These are phyloP conservation scores for Ageneiosus marmoratus DNA, from an alignment of 2,113 vertebrate species.

Conservation along the genomic window DNA sequence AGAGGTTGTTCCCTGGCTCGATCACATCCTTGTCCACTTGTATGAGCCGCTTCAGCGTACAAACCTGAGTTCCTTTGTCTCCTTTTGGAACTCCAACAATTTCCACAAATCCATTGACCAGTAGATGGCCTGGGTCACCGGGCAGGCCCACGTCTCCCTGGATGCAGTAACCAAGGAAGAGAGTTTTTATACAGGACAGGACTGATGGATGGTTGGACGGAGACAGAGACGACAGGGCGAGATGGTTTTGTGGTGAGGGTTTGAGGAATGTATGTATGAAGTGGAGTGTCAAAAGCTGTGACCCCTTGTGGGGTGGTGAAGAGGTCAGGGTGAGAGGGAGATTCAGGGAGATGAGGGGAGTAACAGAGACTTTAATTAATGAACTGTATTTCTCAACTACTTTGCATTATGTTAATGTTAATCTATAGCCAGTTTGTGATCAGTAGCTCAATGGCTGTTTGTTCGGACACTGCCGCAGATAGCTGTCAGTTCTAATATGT, in stretches of 20 bases:
- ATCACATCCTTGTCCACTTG: slow-evolving; percentile 19
- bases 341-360: slow-evolving; percentile 9
- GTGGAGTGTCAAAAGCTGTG: slow-evolving; percentile 46
- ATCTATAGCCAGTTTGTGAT: neutral
- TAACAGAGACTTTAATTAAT: slow-evolving; percentile 5
- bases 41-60: slow-evolving; percentile 45
- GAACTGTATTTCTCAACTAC: neutral
- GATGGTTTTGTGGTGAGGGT: slow-evolving; percentile 40
- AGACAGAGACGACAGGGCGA: slow-evolving; percentile 30
- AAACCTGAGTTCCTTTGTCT: slow-evolving; percentile 85
- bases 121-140: slow-evolving; percentile 81
- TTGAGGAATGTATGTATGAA: slow-evolving; percentile 1
- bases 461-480: neutral
- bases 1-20: neutral
- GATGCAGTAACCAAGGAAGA: slow-evolving; percentile 65
- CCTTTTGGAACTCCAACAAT: slow-evolving; percentile 88
- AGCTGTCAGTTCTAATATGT: neutral
- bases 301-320: slow-evolving; percentile 34
- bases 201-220: slow-evolving; percentile 29
- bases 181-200: slow-evolving; percentile 57
- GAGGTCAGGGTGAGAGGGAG: slow-evolving; percentile 32
- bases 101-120: slow-evolving; percentile 81
- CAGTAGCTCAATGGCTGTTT: neutral
- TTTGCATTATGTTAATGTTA: neutral
- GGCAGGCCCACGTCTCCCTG: slow-evolving; percentile 86